phyloP scores from a whole-genome alignment of 2,797 vertebrate species.

The Numenius phaeopus region DNA sequence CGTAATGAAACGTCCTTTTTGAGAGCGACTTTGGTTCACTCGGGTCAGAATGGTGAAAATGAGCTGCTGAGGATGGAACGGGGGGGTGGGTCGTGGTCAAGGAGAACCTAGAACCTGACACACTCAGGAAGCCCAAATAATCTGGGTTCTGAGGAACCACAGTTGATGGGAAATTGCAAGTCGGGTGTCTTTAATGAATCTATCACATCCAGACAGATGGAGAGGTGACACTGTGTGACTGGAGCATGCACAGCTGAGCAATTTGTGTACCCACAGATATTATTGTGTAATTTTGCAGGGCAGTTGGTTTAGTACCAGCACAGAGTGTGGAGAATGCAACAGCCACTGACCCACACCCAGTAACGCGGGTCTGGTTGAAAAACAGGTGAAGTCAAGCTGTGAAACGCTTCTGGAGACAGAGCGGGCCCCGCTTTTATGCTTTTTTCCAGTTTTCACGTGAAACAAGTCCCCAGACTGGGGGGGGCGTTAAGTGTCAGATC shows the following conservation, averaged over 20 bases:
- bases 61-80: not conserved
- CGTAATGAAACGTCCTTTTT: not conserved
- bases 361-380: not conserved
- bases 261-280: not conserved
- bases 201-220: rapidly evolving
- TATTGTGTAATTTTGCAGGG: rapidly evolving
- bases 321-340: rapidly evolving
- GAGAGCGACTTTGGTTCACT: not conserved
- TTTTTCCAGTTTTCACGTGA: not conserved
- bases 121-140: rapidly evolving
- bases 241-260: rapidly evolving
- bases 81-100: not conserved
- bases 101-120: not conserved
- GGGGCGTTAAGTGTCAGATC: rapidly evolving
- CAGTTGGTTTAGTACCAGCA: not conserved
- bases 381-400: not conserved
- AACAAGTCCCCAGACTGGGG: rapidly evolving
- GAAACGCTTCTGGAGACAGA: not conserved
- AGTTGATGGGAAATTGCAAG: rapidly evolving
- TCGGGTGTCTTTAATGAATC: not conserved
- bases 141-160: not conserved
- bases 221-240: not conserved
- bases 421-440: not conserved
- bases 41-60: not conserved
- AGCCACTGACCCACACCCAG: not conserved